phyloP scores from a whole-genome alignment of 2,113 vertebrate genomes.

The Saiga tatarica region DNA sequence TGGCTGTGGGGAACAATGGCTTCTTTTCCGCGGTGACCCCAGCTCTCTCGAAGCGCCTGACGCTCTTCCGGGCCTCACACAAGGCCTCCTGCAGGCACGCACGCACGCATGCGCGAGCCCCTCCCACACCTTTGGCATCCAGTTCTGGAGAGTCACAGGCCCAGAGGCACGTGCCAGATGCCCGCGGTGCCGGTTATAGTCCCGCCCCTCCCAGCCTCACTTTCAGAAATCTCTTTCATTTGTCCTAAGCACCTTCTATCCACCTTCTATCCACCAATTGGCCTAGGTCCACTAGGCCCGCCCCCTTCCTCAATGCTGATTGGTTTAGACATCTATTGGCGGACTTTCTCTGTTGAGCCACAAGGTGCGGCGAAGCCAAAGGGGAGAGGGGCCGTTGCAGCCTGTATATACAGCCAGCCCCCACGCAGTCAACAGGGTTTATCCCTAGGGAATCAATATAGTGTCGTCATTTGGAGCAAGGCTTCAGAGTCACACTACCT shows the following conservation, averaged over 20 bases:
- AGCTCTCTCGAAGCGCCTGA: background rate
- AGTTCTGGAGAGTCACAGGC: background rate
- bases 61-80: background rate
- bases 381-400: accelerated
- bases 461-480: background rate
- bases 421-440: background rate
- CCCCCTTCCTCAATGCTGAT: conserved; percentile 29
- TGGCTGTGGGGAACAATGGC: background rate
- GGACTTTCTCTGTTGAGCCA: accelerated
- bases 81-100: background rate
- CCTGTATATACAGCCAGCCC: accelerated
- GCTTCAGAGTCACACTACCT: background rate
- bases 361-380: background rate
- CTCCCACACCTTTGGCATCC: background rate
- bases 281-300: background rate
- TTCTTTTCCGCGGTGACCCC: background rate
- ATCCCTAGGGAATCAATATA: background rate
- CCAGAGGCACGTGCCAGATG: background rate
- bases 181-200: background rate
- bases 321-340: background rate
- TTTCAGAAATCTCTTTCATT: background rate
- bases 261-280: background rate
- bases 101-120: background rate
- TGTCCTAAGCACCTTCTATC: background rate
- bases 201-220: background rate